Evolutionary conservation across 2,113 vertebrate species (phyloP), one percentile per base, ranked within the genome.

Genomic region (Albula goreensis): DNA sequence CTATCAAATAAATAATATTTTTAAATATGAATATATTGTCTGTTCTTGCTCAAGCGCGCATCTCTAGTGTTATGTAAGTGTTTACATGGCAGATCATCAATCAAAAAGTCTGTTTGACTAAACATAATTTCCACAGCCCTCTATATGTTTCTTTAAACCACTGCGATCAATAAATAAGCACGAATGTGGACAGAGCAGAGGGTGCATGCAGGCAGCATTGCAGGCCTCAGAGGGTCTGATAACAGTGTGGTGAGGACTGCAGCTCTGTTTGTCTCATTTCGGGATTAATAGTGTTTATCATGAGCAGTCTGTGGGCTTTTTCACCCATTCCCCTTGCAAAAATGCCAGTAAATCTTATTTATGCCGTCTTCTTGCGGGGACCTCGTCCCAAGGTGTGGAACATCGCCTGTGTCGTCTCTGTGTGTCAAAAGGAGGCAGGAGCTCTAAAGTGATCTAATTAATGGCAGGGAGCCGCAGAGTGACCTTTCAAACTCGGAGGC

Each of bases 391-490:
- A 91, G 90, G 90, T 90, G 92, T 86, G 86, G 89, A 80, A 57
- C 80, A 89, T 86, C 84, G 86, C 89, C 86, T 88, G 89, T 86
- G 86, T 89, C 88, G 86, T 89, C 88, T 89, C 17, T 90, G 86
- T 90, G 89, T 31, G 2, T 81, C 82, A 7, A 84, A 90, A 88
- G 86, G 87, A 82, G 90, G 85, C 86, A 85, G 80, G 86, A 80
- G 84, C 87, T 89, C 85, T 86, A 86, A 48, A 90, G 88, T 91
- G 88, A 93, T 93, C 91, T 86, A 89, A 94, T 94, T 91, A 92
- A 92, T 93, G 89, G 90, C 86, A 52, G 86, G 19, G 88, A 77
- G 85, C 89, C 89, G 85, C 91, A 92, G 92, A 92, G 89, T 94
- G 91, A 95, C 92, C 93, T 93, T 90, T 94, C 85, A 86, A 91